Evolutionary conservation across 2,797 vertebrate genomes (phyloP).

Genomic region (Borostomias antarcticus): DNA sequence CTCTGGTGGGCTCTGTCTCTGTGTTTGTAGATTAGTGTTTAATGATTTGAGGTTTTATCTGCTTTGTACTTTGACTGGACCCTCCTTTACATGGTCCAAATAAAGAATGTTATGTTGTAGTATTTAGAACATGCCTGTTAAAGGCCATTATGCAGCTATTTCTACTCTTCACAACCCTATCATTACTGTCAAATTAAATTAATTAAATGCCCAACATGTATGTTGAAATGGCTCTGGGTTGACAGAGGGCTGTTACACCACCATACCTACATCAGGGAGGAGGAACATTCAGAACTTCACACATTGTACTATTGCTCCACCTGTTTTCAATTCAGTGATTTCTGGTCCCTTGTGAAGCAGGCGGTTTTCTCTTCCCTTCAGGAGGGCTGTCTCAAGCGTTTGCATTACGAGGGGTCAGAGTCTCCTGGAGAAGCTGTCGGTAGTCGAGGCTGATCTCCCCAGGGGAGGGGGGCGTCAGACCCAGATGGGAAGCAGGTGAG

Average conservation of each 20-base stretch:
- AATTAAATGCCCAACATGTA: not conserved
- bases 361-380: not conserved
- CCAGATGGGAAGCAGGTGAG: slow-evolving; percentile 66
- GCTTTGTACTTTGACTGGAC: too few species aligned
- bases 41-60: too few species aligned
- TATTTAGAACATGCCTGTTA: not conserved
- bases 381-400: not conserved
- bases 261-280: not conserved
- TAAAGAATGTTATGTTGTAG: too few species aligned
- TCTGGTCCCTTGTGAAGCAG: not conserved
- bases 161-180: not conserved
- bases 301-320: not conserved
- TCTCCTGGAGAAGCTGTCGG: not conserved
- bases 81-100: too few species aligned
- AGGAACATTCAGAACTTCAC: not conserved
- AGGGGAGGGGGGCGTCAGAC: not conserved
- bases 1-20: too few species aligned
- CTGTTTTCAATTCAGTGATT: not conserved
- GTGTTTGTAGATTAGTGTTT: too few species aligned
- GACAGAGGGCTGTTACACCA: not conserved
- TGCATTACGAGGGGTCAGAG: not conserved
- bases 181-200: not conserved
- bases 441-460: not conserved
- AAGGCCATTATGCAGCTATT: not conserved
- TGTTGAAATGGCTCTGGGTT: not conserved